Conservation (phyloP, 2,797 vertebrate species). For the Poeciliopsis turneri region DNA sequence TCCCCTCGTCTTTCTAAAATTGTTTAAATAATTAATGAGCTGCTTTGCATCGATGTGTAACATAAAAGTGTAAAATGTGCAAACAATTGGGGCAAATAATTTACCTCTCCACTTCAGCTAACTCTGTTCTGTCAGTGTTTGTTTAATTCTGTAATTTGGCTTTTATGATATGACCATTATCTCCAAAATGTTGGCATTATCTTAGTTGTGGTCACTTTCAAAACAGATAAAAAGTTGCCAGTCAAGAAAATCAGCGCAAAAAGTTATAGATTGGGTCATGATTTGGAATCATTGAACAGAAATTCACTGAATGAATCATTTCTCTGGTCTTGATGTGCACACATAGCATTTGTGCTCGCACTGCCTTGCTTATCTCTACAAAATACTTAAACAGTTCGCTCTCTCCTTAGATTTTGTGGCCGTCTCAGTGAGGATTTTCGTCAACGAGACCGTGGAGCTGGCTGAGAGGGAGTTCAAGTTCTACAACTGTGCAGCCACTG, state of each 20-base stretch:
- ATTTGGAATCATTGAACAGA: not conserved
- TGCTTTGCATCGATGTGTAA: not conserved
- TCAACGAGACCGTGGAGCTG: constrained; percentile 81
- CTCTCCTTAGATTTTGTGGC: constrained; percentile 87
- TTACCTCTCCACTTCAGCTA: not conserved
- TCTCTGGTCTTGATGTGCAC: not conserved
- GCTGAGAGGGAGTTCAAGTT: constrained; percentile 89
- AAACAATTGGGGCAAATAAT: not conserved
- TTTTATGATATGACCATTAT: not conserved
- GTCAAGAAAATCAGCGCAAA: too few relatives aligned
- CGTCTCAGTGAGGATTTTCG: constrained; percentile 82
- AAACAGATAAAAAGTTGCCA: too few relatives aligned
- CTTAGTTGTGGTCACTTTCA: not conserved
- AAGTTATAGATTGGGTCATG: too few relatives aligned
- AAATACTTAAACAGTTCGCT: not conserved
- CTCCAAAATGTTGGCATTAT: not conserved
- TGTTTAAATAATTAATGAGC: not conserved
- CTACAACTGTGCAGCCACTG: constrained; percentile 92
- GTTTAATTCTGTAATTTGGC: not conserved
- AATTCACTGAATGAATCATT: not conserved
- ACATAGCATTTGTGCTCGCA: not conserved
- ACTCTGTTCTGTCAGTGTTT: not conserved
- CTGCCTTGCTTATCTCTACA: not conserved
- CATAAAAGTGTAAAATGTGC: not conserved
- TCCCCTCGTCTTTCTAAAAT: not conserved